Evolutionary conservation across 2,113 vertebrate species (phyloP).

Genomic region (Otus sunia): DNA sequence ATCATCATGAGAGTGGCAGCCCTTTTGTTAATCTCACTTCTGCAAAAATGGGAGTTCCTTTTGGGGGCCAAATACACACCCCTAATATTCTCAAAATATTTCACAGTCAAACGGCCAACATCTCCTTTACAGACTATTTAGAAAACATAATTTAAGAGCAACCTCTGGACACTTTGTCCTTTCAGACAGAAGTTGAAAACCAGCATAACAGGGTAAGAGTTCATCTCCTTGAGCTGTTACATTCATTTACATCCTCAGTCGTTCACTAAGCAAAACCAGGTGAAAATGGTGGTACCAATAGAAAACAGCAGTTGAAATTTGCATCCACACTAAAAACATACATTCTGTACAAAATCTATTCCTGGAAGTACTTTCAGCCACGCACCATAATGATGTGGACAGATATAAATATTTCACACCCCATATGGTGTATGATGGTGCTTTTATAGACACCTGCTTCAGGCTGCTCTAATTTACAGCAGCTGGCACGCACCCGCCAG

Average conservation of each 20-base stretch:
- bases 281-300: background rate
- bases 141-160: background rate
- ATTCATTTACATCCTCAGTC: background rate
- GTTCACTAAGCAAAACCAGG: background rate
- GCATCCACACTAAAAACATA: background rate
- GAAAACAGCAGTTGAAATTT: background rate
- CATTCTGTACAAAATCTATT: background rate
- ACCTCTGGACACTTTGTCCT: background rate
- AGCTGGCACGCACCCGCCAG: background rate
- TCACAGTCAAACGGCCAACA: background rate
- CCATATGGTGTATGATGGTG: background rate
- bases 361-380: background rate
- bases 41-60: background rate
- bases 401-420: background rate
- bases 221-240: background rate
- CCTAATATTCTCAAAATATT: background rate
- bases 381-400: background rate
- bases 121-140: background rate
- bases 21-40: background rate
- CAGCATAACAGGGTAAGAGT: background rate
- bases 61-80: background rate
- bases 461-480: accelerated
- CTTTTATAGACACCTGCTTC: background rate
- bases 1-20: background rate
- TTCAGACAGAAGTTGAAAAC: background rate